Evolutionary conservation across 2,797 vertebrate species (phyloP).

Genomic region (Bradypodion ventrale): DNA sequence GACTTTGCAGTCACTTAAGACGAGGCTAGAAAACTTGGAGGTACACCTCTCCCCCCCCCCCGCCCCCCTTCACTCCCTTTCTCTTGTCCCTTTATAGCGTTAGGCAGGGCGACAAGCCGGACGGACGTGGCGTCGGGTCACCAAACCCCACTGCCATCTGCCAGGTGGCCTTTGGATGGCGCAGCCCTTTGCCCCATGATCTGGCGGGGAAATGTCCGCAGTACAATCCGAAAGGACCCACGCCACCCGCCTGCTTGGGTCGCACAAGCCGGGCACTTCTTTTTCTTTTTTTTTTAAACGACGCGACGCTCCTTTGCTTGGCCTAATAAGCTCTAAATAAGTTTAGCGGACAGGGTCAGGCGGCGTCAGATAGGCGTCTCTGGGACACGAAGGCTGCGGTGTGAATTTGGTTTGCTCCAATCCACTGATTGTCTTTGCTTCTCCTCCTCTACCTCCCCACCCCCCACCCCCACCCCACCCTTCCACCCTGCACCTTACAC

Average conservation of each 20-base stretch:
- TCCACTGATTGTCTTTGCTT: conserved; percentile 53
- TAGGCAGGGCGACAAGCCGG: background rate
- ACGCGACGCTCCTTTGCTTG: background rate
- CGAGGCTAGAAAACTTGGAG: conserved; percentile 93
- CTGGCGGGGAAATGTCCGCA: conserved; percentile 8
- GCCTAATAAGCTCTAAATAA: background rate
- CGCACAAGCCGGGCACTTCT: background rate
- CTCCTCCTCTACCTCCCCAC: conserved; percentile 42
- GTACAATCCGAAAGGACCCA: background rate
- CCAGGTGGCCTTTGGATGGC: background rate
- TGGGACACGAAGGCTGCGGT: background rate
- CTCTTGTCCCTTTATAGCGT: background rate
- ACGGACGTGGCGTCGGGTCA: background rate
- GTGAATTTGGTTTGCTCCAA: conserved; percentile 37
- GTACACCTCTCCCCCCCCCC: conserved; percentile 76
- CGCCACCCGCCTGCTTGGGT: background rate
- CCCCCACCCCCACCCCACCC: no score
- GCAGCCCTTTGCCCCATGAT: background rate
- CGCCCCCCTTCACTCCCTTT: background rate
- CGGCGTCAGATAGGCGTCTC: background rate
- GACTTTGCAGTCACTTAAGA: conserved; percentile 94
- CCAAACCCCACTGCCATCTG: no score
- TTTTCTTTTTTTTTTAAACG: background rate
- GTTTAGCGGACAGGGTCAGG: conserved; percentile 29
- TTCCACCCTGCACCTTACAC: conserved; percentile 40